Evolutionary conservation across 2,113 vertebrate genomes (phyloP).

Genomic region (Hippolais icterina): DNA sequence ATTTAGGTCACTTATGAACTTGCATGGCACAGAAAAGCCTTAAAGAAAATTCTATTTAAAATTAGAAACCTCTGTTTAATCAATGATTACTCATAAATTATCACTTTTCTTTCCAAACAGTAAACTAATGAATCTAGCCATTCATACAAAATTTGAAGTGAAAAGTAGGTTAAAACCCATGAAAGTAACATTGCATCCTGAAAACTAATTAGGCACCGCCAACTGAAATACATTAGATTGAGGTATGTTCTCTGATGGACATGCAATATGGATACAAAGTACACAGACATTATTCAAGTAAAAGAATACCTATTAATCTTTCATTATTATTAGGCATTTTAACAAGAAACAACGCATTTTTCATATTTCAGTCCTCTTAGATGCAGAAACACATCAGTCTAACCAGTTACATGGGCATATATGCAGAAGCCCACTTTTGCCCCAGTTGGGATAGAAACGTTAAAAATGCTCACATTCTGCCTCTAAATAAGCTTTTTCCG

Average conservation of each 20-base stretch:
- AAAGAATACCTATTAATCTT: neutral
- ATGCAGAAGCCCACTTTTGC: neutral
- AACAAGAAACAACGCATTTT: neutral
- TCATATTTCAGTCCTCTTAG: neutral
- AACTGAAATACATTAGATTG: neutral
- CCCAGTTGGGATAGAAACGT: accelerated
- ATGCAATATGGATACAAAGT: neutral
- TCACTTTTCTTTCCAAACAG: neutral
- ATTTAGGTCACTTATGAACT: neutral
- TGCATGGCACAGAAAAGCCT: neutral
- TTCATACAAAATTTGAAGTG: neutral
- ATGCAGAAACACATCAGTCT: neutral
- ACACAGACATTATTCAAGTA: neutral
- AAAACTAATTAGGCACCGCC: neutral
- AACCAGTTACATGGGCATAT: accelerated
- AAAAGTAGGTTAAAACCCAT: neutral
- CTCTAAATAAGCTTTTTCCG: neutral
- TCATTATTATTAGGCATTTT: neutral
- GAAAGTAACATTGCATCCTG: neutral
- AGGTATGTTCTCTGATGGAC: neutral
- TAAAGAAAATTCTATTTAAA: neutral
- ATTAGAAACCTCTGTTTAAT: neutral
- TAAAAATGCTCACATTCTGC: neutral
- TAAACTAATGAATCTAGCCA: neutral
- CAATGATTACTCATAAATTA: neutral